Evolutionary conservation across 2,113 vertebrate species (phyloP), one percentile per base, ranked within the genome.

Genomic region (Chloropsis hardwickii): DNA sequence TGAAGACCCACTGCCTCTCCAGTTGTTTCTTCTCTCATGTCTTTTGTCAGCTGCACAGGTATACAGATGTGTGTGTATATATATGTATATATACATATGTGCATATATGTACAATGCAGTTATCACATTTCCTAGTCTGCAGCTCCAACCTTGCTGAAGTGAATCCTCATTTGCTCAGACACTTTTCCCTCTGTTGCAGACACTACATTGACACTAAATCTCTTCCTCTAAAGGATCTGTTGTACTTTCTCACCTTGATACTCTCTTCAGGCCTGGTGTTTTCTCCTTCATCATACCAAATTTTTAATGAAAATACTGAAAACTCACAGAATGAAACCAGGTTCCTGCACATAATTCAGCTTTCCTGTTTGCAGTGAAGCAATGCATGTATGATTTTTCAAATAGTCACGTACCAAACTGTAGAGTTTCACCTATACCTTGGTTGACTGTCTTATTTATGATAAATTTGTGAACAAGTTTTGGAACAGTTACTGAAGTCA

Each of bases 31-130:
- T 56, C 16, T 85, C 27, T 70, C 29, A 10, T 0, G 11, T 31
- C 48, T 85, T 84, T 39, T 72, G 48, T 69, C 15, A 85, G 33
- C 44, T 79, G 28, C 33, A 24, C 31, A 20, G 66, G 14, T 50
- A 21, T 42, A n/a, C 6, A 31, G 20, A 10, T 31, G 5, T 14
- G 9, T 62, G 9, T 62, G 0, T 12, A 2, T 23, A 58, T 18
- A 13, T 27, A 4, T 31, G 1, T 31, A 29, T 35, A 40, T 35
- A 16, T n/a, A 1, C 25, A 31, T 33, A 23, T 48, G 14, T 40
- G 1, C 22, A n/a, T 29, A 25, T 35, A 35, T 31, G 13, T n/a
- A n/a, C 50, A 37, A 37, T 56, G 45, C 2, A 6, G 12, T 37
- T 24, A 3, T 42, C n/a, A 48, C 1, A 1, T 71, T 87, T 78